phyloP scores from a whole-genome alignment of 2,113 vertebrate species.

The Apteryx mantelli region DNA sequence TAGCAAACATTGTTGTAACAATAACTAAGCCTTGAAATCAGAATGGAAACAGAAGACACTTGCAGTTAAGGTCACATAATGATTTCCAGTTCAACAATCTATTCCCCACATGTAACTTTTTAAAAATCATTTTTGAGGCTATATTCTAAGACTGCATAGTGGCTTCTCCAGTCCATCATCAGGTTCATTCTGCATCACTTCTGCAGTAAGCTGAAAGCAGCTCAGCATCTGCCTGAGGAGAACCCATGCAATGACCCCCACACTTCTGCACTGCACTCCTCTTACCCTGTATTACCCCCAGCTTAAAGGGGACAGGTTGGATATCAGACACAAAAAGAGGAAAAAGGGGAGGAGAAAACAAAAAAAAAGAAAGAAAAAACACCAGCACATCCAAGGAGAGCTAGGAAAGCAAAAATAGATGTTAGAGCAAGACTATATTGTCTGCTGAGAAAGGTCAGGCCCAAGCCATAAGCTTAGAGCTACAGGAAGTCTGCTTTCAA shows the following conservation, averaged over 20 bases:
- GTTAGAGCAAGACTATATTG: background rate
- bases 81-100: background rate
- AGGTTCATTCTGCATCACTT: background rate
- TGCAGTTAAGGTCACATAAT: background rate
- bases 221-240: accelerated
- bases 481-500: background rate
- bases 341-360: accelerated
- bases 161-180: background rate
- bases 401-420: background rate
- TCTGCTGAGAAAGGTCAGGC: background rate
- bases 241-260: accelerated
- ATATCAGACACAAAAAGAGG: background rate
- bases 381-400: background rate
- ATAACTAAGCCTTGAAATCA: background rate
- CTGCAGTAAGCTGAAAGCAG: background rate
- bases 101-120: background rate
- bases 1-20: background rate
- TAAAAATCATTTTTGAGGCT: background rate
- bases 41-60: background rate
- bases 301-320: background rate
- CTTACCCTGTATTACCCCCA: background rate
- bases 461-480: background rate
- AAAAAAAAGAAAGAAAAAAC: too few relatives aligned
- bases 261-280: too few relatives aligned
- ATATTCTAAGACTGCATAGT: background rate